Evolutionary conservation across 1,140 invertebrate genomes (phyloP).

Genomic region (Ridgeia piscesae): DNA sequence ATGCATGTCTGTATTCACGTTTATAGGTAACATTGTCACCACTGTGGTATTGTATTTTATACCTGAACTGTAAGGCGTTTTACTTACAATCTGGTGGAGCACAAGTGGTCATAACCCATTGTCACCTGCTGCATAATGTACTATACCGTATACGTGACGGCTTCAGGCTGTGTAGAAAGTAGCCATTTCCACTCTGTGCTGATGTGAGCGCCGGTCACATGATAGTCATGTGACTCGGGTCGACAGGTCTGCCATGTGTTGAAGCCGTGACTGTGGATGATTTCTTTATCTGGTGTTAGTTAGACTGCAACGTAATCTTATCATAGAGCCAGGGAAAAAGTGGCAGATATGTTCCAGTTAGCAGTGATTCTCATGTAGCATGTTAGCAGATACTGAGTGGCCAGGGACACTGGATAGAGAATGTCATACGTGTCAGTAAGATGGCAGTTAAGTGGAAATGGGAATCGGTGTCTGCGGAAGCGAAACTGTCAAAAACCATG

Average conservation of each 20-base stretch:
- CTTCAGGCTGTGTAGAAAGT: not conserved
- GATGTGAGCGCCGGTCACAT: not conserved
- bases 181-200: not conserved
- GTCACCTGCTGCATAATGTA: not conserved
- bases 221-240: not conserved
- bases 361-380: not conserved
- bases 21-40: not conserved
- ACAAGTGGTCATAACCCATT: not conserved
- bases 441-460: not conserved
- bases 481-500: too few species aligned
- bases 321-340: not conserved
- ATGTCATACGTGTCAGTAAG: not conserved
- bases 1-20: not conserved
- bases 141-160: not conserved
- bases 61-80: not conserved
- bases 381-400: not conserved
- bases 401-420: not conserved
- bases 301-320: not conserved
- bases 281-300: not conserved
- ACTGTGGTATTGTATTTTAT: not conserved
- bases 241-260: not conserved
- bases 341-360: not conserved
- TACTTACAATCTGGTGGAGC: not conserved
- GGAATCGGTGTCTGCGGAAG: not conserved
- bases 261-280: not conserved